Percentiles rank a stretch among this genome's conserved stretches.
Conservation (phyloP, 1,140 invertebrate genomes). For the Pseudomyrmex gracilis region DNA sequence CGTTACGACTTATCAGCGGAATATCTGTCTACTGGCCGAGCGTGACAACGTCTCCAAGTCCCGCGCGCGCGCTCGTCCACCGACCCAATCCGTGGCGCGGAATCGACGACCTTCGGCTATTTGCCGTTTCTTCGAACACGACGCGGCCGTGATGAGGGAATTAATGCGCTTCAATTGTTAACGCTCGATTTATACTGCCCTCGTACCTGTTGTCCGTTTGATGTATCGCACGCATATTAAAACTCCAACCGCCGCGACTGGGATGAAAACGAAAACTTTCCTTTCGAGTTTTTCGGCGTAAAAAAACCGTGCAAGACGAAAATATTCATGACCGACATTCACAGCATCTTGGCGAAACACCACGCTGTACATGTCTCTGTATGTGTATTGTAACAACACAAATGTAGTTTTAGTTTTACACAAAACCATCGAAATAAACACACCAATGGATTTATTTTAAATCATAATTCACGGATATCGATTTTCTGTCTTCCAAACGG, state of each 20-base stretch:
- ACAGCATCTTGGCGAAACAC: neutral
- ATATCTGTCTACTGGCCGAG: constrained; percentile 56
- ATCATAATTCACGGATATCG: neutral
- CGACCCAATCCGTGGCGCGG: constrained; percentile 26
- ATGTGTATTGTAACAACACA: too few species aligned
- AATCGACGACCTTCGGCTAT: constrained; percentile 53
- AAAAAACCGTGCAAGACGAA: neutral
- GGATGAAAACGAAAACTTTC: neutral
- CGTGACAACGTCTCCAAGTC: constrained; percentile 3
- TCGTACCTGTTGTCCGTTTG: constrained; percentile 44
- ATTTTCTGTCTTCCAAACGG: neutral
- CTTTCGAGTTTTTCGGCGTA: neutral
- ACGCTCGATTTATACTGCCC: constrained; percentile 49
- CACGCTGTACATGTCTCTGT: too few species aligned
- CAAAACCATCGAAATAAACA: neutral
- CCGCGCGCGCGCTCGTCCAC: neutral
- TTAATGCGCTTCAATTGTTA: constrained; percentile 59
- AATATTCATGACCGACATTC: constrained; percentile 13
- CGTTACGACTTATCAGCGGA: constrained; percentile 60
- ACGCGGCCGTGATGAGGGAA: constrained; percentile 50
- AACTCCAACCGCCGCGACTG: neutral
- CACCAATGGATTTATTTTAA: neutral
- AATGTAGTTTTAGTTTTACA: too few species aligned
- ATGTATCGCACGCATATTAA: neutral
- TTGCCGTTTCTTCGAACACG: constrained; percentile 46